Conservation (phyloP, 2,888 invertebrate species). For the Ectemnius cavifrons region DNA sequence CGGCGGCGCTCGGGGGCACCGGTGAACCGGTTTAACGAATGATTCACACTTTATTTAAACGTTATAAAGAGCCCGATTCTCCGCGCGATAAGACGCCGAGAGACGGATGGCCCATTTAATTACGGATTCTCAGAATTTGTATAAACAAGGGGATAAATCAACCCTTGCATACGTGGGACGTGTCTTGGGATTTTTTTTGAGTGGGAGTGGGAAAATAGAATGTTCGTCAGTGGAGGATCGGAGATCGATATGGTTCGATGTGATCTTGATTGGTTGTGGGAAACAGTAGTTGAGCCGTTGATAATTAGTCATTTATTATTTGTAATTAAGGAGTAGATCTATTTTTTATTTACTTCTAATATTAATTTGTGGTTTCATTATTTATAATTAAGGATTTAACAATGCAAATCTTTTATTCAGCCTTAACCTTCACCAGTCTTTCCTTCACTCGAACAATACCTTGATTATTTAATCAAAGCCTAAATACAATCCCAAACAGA, state of each 20-base stretch:
- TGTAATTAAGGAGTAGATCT: too few relatives aligned
- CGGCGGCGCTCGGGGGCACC: background rate
- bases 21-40: slow-evolving; percentile 53
- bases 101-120: slow-evolving; percentile 43
- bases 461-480: too few relatives aligned
- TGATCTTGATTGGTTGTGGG: slow-evolving; percentile 14
- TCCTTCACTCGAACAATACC: too few relatives aligned
- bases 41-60: slow-evolving; percentile 55
- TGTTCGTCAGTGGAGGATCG: slow-evolving; percentile 14
- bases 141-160: slow-evolving; percentile 44
- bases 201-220: background rate
- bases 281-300: too few relatives aligned
- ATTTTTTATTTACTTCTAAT: too few relatives aligned
- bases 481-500: too few relatives aligned
- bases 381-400: too few relatives aligned
- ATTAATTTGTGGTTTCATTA: too few relatives aligned
- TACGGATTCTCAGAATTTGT: slow-evolving; percentile 41
- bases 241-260: background rate
- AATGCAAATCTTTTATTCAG: too few relatives aligned
- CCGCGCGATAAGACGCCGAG: slow-evolving; percentile 33
- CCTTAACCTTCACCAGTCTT: too few relatives aligned
- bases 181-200: background rate
- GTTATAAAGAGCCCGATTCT: slow-evolving; percentile 38
- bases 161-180: background rate
- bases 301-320: too few relatives aligned